Evolutionary conservation across 2,797 vertebrate species (phyloP).

Genomic region (Hippopotamyrus pictus): DNA sequence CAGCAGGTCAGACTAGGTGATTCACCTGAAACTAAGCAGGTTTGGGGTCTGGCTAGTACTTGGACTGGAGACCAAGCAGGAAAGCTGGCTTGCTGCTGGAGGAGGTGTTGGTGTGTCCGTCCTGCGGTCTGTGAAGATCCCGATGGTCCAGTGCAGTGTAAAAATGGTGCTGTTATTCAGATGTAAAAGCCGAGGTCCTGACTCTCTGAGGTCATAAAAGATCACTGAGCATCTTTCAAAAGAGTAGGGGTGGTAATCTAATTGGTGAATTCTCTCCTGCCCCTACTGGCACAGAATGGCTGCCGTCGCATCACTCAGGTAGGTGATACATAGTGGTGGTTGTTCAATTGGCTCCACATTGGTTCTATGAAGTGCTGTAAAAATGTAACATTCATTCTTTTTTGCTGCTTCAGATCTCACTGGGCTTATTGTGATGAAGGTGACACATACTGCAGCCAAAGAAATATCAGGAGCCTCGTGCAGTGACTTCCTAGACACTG

Average conservation of each 20-base stretch:
- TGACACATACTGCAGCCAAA: neutral
- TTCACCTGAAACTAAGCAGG: neutral
- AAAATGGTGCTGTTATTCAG: neutral
- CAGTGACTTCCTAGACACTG: neutral
- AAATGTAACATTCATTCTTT: neutral
- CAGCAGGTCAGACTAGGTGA: neutral
- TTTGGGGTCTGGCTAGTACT: neutral
- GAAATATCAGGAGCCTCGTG: neutral
- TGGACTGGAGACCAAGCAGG: neutral
- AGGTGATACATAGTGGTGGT: neutral
- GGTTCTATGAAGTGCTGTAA: neutral
- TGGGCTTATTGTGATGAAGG: neutral
- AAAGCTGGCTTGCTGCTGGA: neutral
- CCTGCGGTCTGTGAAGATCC: neutral
- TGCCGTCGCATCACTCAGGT: neutral
- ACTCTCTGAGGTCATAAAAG: neutral
- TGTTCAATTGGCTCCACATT: neutral
- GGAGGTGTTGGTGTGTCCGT: neutral
- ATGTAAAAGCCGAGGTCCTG: neutral
- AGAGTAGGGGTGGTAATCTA: neutral
- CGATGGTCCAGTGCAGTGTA: neutral
- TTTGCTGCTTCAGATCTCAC: neutral
- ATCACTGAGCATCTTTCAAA: neutral
- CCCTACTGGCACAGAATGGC: neutral
- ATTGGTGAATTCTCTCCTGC: neutral